These are phyloP conservation scores for Brachionus rubens DNA, from an alignment of 1,140 invertebrate species.

Conservation along the genomic window DNA sequence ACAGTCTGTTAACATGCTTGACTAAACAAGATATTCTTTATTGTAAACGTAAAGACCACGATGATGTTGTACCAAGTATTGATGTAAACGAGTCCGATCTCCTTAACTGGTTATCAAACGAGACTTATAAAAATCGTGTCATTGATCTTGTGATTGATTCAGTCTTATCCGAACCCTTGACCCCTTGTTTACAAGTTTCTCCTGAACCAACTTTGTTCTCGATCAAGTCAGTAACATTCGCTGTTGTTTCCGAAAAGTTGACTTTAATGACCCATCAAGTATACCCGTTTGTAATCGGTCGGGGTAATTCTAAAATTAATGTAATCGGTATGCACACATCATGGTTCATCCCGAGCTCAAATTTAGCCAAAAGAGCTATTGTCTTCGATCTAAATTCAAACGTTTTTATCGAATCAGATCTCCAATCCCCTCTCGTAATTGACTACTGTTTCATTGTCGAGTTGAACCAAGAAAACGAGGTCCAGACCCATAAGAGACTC, in stretches of 20 bases:
- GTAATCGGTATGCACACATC: neutral
- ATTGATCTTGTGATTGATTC: neutral
- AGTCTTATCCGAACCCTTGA: neutral
- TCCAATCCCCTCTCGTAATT: neutral
- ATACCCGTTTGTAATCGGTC: neutral
- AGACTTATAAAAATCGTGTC: neutral
- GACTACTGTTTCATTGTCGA: neutral
- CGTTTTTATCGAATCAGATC: slow-evolving; percentile 4
- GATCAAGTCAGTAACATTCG: neutral
- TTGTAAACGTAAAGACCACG: neutral
- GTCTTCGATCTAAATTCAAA: neutral
- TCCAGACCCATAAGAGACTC: neutral
- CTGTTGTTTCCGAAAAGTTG: neutral
- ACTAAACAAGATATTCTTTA: neutral
- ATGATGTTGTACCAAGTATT: neutral
- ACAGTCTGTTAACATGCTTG: neutral
- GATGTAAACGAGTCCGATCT: neutral
- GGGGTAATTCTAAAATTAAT: neutral
- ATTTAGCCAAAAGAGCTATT: slow-evolving; percentile 18
- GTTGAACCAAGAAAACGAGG: neutral
- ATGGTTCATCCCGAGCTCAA: neutral
- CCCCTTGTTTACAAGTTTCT: neutral
- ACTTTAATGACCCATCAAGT: slow-evolving; percentile 1
- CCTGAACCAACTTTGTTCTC: neutral
- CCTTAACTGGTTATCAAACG: neutral